Conservation (phyloP, 2,797 vertebrate genomes). For the Falco cherrug region DNA sequence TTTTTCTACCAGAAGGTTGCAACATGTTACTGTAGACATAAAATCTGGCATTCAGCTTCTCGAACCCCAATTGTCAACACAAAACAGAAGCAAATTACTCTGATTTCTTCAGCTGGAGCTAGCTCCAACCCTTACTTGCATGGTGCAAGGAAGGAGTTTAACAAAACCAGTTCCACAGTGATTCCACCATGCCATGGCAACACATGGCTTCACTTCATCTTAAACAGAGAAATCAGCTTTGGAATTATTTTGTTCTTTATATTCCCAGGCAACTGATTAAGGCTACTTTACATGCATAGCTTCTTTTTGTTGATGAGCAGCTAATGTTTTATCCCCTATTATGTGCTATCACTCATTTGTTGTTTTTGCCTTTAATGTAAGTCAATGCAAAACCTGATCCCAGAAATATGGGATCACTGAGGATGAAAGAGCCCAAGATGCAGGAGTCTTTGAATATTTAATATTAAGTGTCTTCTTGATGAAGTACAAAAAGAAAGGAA, state of each 20-base stretch:
- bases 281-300: not conserved
- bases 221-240: not conserved
- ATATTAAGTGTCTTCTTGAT: not conserved
- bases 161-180: not conserved
- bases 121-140: not conserved
- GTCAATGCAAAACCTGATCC: not conserved
- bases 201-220: not conserved
- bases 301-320: not conserved
- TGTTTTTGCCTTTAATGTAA: not conserved
- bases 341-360: fast-evolving
- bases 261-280: not conserved
- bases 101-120: not conserved
- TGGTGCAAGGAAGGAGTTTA: not conserved
- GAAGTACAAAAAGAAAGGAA: not conserved
- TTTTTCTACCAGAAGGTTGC: not conserved
- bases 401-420: not conserved
- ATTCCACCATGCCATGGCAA: not conserved
- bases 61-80: not conserved
- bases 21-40: not conserved
- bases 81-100: not conserved
- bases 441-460: not conserved
- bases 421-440: not conserved
- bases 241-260: not conserved
- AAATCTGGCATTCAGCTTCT: not conserved
- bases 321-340: not conserved